Evolutionary conservation across 2,113 vertebrate species (phyloP).

Genomic region (Festucalex cinctus): DNA sequence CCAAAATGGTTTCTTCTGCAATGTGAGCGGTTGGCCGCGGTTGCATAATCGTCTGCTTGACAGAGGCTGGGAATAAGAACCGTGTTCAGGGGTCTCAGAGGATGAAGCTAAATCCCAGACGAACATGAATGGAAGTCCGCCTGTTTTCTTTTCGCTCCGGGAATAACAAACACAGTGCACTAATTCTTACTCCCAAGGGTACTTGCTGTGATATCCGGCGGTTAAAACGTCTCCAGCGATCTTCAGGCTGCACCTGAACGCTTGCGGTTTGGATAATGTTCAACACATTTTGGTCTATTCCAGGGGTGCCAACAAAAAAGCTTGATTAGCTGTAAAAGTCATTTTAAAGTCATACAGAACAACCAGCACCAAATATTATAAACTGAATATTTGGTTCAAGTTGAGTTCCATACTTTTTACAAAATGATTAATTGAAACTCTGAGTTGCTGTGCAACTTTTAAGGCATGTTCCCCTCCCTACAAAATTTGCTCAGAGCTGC

Average conservation of each 20-base stretch:
- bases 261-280: background rate
- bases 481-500: too few relatives aligned
- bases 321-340: too few relatives aligned
- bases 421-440: too few relatives aligned
- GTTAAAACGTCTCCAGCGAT: background rate
- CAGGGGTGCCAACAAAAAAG: background rate
- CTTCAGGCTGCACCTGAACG: background rate
- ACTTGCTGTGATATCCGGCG: background rate
- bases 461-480: too few relatives aligned
- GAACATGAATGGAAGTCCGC: constrained; percentile 19
- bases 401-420: too few relatives aligned
- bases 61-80: constrained; percentile 8
- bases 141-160: background rate
- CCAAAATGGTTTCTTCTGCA: background rate
- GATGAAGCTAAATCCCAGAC: constrained; percentile 2
- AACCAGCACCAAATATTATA: too few relatives aligned
- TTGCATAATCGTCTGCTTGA: constrained; percentile 10
- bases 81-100: background rate
- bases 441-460: too few relatives aligned
- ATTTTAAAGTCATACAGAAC: too few relatives aligned
- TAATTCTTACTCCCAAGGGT: background rate
- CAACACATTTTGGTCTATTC: too few relatives aligned
- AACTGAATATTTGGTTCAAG: too few relatives aligned
- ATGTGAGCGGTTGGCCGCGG: background rate
- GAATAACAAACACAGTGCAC: constrained; percentile 7